phyloP scores from a whole-genome alignment of 2,888 invertebrate species.

The Elmis aenea region DNA sequence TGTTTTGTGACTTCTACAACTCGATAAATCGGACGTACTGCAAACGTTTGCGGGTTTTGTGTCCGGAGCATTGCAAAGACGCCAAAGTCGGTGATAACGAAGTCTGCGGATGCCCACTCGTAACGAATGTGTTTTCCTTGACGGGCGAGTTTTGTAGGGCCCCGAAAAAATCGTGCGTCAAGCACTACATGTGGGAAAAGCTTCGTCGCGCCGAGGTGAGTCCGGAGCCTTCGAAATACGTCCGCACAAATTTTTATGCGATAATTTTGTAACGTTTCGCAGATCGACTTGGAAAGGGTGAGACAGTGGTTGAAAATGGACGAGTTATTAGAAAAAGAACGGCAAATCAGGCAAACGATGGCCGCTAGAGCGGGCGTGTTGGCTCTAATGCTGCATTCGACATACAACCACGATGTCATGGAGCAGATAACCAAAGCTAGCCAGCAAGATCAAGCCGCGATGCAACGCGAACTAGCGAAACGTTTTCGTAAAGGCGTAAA shows the following conservation, averaged over 20 bases:
- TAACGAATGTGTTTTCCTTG: slow-evolving; percentile 75
- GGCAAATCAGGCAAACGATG: slow-evolving; percentile 72
- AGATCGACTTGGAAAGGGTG: slow-evolving; percentile 91
- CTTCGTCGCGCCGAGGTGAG: slow-evolving; percentile 81
- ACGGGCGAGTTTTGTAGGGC: slow-evolving; percentile 84
- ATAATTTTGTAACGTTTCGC: slow-evolving; percentile 12
- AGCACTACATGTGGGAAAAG: slow-evolving; percentile 96
- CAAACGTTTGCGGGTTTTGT: slow-evolving; percentile 88
- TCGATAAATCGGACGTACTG: slow-evolving; percentile 86
- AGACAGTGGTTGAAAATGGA: slow-evolving; percentile 91
- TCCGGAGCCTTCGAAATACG: neutral
- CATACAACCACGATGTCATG: slow-evolving; percentile 90
- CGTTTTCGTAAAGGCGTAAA: slow-evolving; percentile 29
- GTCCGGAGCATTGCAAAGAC: slow-evolving; percentile 96
- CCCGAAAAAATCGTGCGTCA: slow-evolving; percentile 85
- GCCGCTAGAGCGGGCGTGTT: slow-evolving; percentile 84
- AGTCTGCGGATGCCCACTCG: slow-evolving; percentile 91
- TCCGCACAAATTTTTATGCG: neutral
- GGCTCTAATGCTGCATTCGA: slow-evolving; percentile 93
- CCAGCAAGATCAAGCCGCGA: slow-evolving; percentile 48
- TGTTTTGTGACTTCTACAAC: slow-evolving; percentile 98
- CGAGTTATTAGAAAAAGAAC: slow-evolving; percentile 89
- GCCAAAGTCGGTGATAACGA: slow-evolving; percentile 81
- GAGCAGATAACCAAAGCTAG: slow-evolving; percentile 58
- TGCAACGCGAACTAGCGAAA: slow-evolving; percentile 47